A percentile compares a stretch with the other conserved stretches of the same genome.
Evolutionary conservation across 2,888 invertebrate species (phyloP).

Genomic region (Drosophila neotestacea): DNA sequence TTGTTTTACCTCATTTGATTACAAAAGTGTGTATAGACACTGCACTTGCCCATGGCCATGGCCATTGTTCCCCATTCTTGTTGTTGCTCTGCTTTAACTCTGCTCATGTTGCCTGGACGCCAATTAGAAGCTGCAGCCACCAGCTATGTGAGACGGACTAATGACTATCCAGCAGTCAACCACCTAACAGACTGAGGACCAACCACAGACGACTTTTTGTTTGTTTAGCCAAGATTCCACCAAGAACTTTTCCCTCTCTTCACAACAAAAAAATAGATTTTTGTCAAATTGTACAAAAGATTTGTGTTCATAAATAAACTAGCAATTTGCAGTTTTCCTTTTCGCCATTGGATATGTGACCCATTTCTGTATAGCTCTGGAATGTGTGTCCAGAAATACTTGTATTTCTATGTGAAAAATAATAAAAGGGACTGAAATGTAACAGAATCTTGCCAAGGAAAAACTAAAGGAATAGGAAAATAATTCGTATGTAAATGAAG

Average conservation of each 20-base stretch:
- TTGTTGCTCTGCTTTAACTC: constrained; percentile 9
- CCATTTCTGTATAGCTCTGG: neutral
- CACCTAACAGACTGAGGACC: constrained; percentile 3
- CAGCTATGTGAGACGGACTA: constrained; percentile 25
- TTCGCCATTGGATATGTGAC: neutral
- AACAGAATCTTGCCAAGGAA: neutral
- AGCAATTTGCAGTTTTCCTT: neutral
- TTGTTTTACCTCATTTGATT: constrained; percentile 45
- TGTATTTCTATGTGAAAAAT: neutral
- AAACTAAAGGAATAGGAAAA: neutral
- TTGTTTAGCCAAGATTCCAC: neutral
- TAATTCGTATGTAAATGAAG: neutral
- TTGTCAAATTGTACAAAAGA: neutral
- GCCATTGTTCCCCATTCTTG: constrained; percentile 16
- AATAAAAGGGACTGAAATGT: neutral
- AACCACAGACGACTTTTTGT: neutral
- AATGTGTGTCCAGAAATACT: neutral
- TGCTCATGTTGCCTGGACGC: constrained; percentile 17
- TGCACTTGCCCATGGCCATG: constrained; percentile 31
- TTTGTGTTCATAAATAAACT: neutral
- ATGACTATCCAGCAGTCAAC: constrained; percentile 30
- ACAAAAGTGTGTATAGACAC: constrained; percentile 27
- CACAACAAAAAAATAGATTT: neutral
- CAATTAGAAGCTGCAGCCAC: constrained; percentile 9
- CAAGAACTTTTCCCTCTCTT: neutral